phyloP scores from a whole-genome alignment of 1,140 invertebrate genomes.

The Belonocnema kinseyi region DNA sequence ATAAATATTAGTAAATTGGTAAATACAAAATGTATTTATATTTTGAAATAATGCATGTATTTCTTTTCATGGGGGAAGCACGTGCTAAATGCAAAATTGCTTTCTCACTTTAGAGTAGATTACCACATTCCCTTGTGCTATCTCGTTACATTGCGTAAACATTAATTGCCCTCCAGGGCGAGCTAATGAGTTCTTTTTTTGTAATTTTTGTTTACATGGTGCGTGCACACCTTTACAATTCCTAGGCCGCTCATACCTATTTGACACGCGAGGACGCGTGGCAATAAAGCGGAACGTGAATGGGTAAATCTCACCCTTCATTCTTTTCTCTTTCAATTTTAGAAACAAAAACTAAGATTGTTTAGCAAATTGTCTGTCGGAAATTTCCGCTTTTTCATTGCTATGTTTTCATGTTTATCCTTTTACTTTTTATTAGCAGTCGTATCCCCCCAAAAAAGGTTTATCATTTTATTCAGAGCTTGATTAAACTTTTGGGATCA shows the following conservation, averaged over 20 bases:
- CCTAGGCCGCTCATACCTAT: conserved; percentile 45
- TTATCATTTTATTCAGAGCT: no score
- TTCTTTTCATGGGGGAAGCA: not conserved
- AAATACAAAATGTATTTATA: not conserved
- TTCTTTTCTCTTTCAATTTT: conserved; percentile 22
- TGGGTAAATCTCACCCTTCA: conserved; percentile 51
- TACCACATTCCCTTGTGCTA: conserved; percentile 1
- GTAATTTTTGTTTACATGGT: conserved; percentile 4
- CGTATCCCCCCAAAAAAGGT: no score
- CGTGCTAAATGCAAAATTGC: conserved; percentile 9
- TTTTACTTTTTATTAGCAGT: no score
- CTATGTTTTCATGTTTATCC: no score
- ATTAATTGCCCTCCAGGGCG: conserved; percentile 38
- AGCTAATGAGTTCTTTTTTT: conserved; percentile 23
- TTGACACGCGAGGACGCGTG: conserved; percentile 58
- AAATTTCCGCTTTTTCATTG: no score
- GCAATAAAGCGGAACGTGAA: conserved; percentile 55
- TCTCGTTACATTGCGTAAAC: conserved; percentile 1
- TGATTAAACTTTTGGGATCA: no score
- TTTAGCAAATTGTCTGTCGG: not conserved
- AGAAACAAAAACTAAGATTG: not conserved
- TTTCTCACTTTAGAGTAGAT: conserved; percentile 8
- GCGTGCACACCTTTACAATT: conserved; percentile 36
- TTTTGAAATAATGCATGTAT: not conserved
- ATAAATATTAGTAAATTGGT: no score